A percentile compares a stretch with the other conserved stretches of the same genome.
phyloP scores from a whole-genome alignment of 2,888 invertebrate genomes.

The Eudasyphora cyanicolor region DNA sequence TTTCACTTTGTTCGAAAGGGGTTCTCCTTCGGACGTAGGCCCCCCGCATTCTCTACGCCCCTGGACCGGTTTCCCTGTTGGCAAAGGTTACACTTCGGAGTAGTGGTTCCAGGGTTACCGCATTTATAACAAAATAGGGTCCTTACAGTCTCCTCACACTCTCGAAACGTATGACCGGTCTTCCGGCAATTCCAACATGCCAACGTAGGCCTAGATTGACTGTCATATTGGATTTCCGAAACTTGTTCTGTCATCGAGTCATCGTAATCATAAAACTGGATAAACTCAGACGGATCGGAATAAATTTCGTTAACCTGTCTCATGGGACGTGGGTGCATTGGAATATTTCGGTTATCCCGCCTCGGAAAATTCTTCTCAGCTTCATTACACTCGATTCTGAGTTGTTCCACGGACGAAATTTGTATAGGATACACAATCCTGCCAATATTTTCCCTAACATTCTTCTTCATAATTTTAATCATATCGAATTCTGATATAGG shows the following conservation, averaged over 20 bases:
- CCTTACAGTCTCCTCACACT: background rate
- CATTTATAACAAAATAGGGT: background rate
- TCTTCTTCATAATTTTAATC: slow-evolving; percentile 40
- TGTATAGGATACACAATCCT: slow-evolving; percentile 31
- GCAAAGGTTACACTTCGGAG: background rate
- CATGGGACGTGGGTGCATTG: background rate
- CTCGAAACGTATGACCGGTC: background rate
- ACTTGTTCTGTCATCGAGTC: background rate
- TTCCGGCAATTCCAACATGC: background rate
- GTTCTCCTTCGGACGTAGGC: too few species aligned
- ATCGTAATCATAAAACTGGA: background rate
- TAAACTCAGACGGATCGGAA: background rate
- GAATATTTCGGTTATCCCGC: background rate
- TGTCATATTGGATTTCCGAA: background rate
- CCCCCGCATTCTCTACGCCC: too few species aligned
- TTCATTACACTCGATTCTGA: slow-evolving; percentile 34
- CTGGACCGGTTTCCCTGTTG: background rate
- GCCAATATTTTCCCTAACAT: background rate
- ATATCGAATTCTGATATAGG: slow-evolving; percentile 28
- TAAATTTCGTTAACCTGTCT: background rate
- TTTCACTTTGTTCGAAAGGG: too few species aligned
- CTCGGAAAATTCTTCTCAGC: slow-evolving; percentile 21
- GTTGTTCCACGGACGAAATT: slow-evolving; percentile 25
- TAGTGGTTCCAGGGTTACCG: background rate
- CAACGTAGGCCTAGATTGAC: background rate